phyloP scores from a whole-genome alignment of 2,113 vertebrate species.

The Emberiza fucata region DNA sequence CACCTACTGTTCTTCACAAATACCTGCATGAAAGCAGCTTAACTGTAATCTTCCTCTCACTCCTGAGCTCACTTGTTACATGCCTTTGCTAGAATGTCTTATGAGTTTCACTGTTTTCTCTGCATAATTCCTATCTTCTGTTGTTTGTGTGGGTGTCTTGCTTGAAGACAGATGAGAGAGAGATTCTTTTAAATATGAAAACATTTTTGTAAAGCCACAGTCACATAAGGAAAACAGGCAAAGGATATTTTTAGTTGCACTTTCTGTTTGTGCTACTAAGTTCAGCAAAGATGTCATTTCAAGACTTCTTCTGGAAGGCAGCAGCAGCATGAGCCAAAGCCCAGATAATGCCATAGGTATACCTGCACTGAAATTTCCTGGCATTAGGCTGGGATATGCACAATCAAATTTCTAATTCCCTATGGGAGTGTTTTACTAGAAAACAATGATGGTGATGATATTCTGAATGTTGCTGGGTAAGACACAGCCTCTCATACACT shows the following conservation, averaged over 20 bases:
- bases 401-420: background rate
- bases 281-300: background rate
- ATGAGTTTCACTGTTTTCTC: background rate
- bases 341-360: background rate
- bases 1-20: slow-evolving; percentile 1
- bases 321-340: background rate
- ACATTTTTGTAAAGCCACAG: background rate
- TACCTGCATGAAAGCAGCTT: background rate
- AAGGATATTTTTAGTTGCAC: background rate
- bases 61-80: background rate
- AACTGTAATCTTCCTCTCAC: background rate
- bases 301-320: background rate
- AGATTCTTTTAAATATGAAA: slow-evolving; percentile 15
- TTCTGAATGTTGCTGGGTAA: background rate
- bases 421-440: background rate
- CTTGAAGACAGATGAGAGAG: background rate
- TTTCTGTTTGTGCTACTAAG: background rate
- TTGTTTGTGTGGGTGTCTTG: slow-evolving; percentile 13
- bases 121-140: background rate
- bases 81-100: background rate
- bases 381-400: background rate
- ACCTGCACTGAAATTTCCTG: background rate
- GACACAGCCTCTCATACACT: background rate
- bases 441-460: background rate
- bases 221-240: background rate